phyloP scores from a whole-genome alignment of 2,888 invertebrate species.

The Microplitis deprimator region DNA sequence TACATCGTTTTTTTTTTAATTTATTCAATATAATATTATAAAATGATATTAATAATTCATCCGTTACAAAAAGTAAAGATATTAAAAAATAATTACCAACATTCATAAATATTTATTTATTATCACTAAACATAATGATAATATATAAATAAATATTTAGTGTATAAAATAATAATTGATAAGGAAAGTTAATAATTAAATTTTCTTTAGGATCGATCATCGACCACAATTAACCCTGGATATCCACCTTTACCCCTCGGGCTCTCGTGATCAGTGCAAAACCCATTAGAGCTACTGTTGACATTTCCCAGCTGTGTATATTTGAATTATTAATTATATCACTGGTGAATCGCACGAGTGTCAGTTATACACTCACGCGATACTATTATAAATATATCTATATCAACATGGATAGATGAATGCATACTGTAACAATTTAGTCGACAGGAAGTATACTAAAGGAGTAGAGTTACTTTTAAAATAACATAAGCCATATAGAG shows the following conservation, averaged over 20 bases:
- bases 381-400: not conserved
- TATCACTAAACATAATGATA: not conserved
- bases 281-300: conserved; percentile 23
- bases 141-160: not conserved
- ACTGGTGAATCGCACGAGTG: conserved; percentile 9
- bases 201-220: conserved; percentile 2
- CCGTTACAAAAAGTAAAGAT: not conserved
- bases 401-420: too few species aligned
- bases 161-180: not conserved
- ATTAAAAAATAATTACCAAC: not conserved
- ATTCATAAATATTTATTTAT: not conserved
- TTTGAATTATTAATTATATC: conserved; percentile 34
- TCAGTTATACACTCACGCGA: conserved; percentile 3
- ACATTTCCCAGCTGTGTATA: conserved; percentile 27
- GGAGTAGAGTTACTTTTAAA: conserved; percentile 27
- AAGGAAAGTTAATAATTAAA: not conserved
- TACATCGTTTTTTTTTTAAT: not conserved
- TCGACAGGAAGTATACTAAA: conserved; percentile 8
- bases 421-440: not conserved
- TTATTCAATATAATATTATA: not conserved
- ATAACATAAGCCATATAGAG: conserved; percentile 2
- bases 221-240: conserved; percentile 23
- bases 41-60: not conserved
- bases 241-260: not conserved
- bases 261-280: conserved; percentile 20